Conservation (phyloP, 2,888 invertebrate genomes). For the Priapulus caudatus region DNA sequence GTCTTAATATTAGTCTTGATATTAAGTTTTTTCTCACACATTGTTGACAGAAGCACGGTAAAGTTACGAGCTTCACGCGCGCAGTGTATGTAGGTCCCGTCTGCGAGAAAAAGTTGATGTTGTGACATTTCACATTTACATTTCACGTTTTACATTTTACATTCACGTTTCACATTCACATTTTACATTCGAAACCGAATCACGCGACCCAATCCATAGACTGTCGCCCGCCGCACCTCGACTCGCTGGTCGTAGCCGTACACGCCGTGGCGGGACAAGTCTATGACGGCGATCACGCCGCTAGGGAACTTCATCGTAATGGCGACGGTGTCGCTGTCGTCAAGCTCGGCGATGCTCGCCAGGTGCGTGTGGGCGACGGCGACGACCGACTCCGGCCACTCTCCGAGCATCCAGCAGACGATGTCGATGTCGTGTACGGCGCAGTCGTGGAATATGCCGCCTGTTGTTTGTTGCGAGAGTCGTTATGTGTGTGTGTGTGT, state of each 20-base stretch:
- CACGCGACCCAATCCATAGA: no score
- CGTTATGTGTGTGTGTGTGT: no score
- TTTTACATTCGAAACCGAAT: no score
- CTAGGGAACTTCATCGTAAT: slow-evolving; percentile 50
- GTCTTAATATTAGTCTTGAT: no score
- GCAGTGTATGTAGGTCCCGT: not conserved
- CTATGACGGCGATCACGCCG: slow-evolving; percentile 50
- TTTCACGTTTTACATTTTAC: not conserved
- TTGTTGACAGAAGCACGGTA: no score
- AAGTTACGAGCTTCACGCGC: no score
- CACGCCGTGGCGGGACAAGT: slow-evolving; percentile 49
- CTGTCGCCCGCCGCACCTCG: no score
- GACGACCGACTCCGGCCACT: slow-evolving; percentile 48
- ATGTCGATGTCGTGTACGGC: slow-evolving; percentile 57
- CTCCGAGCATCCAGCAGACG: slow-evolving; percentile 51
- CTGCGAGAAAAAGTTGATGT: no score
- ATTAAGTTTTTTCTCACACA: no score
- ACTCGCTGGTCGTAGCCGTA: slow-evolving; percentile 58
- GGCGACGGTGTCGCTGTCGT: slow-evolving; percentile 52
- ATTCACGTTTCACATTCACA: no score
- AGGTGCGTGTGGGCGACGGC: slow-evolving; percentile 46
- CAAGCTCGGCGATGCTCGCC: slow-evolving; percentile 48
- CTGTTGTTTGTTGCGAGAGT: no score
- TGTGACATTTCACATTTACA: no score
- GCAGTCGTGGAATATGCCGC: slow-evolving; percentile 57